Percentiles rank a stretch among this genome's conserved stretches.
Evolutionary conservation across 2,888 invertebrate species (phyloP).

Genomic region (Bruchidius siliquastri): DNA sequence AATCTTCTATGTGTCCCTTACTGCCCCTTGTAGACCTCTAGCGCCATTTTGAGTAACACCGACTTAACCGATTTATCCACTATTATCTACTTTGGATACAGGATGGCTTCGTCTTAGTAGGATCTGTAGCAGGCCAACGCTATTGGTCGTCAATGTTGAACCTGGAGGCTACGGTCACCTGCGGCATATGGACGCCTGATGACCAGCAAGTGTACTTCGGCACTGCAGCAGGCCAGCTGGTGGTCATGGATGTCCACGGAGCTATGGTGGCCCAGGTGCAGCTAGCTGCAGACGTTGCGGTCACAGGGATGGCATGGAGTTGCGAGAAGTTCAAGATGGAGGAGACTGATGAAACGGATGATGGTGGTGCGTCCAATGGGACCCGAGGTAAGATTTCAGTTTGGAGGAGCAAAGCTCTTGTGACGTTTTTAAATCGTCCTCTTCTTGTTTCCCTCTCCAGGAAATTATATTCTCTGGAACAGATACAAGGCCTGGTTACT

Average conservation of each 20-base stretch:
- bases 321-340: conserved; percentile 98
- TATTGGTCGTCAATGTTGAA: conserved; percentile 99
- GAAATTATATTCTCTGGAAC: too few species aligned
- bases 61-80: too few species aligned
- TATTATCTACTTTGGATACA: conserved; percentile 38
- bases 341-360: conserved; percentile 74
- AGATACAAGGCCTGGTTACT: too few species aligned
- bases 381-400: too few species aligned
- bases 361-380: conserved; percentile 53
- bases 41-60: too few species aligned
- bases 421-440: too few species aligned
- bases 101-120: conserved; percentile 98
- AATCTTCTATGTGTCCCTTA: too few species aligned
- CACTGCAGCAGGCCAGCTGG: conserved; percentile 89
- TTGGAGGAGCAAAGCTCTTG: too few species aligned
- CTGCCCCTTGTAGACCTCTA: too few species aligned
- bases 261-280: conserved; percentile 94
- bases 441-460: too few species aligned
- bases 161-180: conserved; percentile 87
- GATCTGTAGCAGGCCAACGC: conserved; percentile 93
- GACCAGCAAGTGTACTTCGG: conserved; percentile 97
- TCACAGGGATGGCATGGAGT: conserved; percentile 92
- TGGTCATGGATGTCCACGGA: conserved; percentile 95
- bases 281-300: conserved; percentile 78
- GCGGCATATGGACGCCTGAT: conserved; percentile 97